phyloP scores from a whole-genome alignment of 2,113 vertebrate species.

The Petroica traversi region DNA sequence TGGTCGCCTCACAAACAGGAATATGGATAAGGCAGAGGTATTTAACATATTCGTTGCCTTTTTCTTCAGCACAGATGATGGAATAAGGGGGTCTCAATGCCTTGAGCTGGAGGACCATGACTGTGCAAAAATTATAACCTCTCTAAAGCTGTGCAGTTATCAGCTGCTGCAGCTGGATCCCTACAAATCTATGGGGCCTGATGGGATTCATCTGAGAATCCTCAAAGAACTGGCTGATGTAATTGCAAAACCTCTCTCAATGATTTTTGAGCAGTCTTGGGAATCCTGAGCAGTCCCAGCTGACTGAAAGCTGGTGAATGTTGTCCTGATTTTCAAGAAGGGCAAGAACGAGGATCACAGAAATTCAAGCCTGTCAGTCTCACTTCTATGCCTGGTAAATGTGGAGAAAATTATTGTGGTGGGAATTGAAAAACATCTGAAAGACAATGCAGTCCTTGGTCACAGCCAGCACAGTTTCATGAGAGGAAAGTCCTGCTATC shows the following conservation, averaged over 20 bases:
- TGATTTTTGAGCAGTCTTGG: background rate
- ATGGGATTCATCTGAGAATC: background rate
- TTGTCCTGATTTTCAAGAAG: fast-evolving
- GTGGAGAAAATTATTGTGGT: background rate
- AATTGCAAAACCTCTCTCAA: background rate
- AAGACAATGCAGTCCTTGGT: background rate
- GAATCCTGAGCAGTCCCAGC: background rate
- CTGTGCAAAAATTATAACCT: background rate
- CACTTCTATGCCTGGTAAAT: background rate
- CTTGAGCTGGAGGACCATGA: background rate
- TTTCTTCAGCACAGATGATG: background rate
- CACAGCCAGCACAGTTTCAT: background rate
- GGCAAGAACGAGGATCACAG: background rate
- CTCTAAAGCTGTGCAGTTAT: background rate
- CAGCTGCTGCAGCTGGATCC: background rate
- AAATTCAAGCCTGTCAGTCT: background rate
- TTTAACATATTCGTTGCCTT: background rate
- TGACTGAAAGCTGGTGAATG: too few relatives aligned
- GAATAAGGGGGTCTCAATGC: background rate
- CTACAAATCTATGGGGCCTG: background rate
- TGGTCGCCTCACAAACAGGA: background rate
- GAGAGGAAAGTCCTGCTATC: background rate
- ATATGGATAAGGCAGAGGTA: background rate
- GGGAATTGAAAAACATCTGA: background rate
- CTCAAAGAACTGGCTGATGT: background rate